Evolutionary conservation across 2,113 vertebrate species (phyloP).

Genomic region (Glareola pratincola): DNA sequence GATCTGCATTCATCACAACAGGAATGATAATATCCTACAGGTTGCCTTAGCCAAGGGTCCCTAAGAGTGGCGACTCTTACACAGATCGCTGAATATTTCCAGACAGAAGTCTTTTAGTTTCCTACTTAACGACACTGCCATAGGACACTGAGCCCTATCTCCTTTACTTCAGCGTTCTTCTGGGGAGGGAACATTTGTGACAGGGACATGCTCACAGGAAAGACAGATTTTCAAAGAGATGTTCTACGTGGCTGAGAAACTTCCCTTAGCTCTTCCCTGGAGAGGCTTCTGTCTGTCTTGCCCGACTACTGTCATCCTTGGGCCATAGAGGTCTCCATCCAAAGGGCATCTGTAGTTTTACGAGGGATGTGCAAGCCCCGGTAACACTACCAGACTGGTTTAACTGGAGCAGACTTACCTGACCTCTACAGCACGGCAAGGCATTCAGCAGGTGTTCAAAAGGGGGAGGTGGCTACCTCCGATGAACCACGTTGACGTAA

Average conservation of each 20-base stretch:
- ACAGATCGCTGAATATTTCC: neutral
- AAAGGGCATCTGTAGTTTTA: neutral
- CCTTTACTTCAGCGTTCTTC: neutral
- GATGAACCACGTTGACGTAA: neutral
- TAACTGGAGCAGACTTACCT: neutral
- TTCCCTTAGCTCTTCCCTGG: neutral
- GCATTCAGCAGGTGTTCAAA: constrained; percentile 2
- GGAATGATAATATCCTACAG: neutral
- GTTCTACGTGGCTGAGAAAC: neutral
- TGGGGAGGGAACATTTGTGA: neutral
- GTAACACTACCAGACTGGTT: neutral
- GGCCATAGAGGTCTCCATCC: neutral
- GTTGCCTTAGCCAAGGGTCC: neutral
- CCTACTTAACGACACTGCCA: neutral
- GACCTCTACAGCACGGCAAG: neutral
- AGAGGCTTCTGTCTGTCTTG: neutral
- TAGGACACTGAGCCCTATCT: neutral
- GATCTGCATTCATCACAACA: neutral
- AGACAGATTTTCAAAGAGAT: neutral
- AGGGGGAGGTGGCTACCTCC: neutral
- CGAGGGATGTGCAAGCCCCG: neutral
- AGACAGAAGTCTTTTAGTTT: neutral
- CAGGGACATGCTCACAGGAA: neutral
- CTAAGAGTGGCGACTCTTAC: neutral
- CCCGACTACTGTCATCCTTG: neutral